These are phyloP conservation scores for Diplazon laetatorius DNA, from an alignment of 2,888 invertebrate species.

Conservation along the genomic window DNA sequence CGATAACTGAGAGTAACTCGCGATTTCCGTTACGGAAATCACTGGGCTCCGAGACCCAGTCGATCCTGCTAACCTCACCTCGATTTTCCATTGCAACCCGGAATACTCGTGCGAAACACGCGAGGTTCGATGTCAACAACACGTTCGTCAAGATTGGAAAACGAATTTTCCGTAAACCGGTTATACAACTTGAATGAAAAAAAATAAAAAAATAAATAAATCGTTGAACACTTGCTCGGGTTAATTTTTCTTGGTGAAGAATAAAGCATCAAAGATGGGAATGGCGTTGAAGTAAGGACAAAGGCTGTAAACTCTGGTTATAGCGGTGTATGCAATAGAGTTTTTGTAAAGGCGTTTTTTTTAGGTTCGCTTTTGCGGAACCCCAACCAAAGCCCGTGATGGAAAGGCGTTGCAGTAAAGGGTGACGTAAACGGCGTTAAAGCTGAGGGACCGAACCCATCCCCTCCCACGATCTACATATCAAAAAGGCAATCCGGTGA, in stretches of 20 bases:
- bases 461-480: constrained; percentile 81
- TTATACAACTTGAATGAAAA: not conserved
- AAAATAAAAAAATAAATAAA: no score
- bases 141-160: no score
- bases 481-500: constrained; percentile 83
- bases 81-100: constrained; percentile 15
- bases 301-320: constrained; percentile 27
- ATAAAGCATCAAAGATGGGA: not conserved
- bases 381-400: constrained; percentile 36
- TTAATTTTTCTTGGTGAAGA: not conserved
- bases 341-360: constrained; percentile 15
- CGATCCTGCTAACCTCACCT: constrained; percentile 24
- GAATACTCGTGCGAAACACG: constrained; percentile 36
- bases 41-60: constrained; percentile 51
- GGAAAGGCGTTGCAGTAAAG: constrained; percentile 65
- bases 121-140: not conserved
- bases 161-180: no score
- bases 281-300: constrained; percentile 18
- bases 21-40: constrained; percentile 66
- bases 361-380: constrained; percentile 44
- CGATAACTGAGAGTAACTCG: constrained; percentile 57
- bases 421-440: constrained; percentile 81
- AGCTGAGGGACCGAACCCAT: constrained; percentile 71
- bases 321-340: constrained; percentile 24
- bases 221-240: not conserved